phyloP scores from a whole-genome alignment of 2,888 invertebrate species.

The Latrodectus hesperus region DNA sequence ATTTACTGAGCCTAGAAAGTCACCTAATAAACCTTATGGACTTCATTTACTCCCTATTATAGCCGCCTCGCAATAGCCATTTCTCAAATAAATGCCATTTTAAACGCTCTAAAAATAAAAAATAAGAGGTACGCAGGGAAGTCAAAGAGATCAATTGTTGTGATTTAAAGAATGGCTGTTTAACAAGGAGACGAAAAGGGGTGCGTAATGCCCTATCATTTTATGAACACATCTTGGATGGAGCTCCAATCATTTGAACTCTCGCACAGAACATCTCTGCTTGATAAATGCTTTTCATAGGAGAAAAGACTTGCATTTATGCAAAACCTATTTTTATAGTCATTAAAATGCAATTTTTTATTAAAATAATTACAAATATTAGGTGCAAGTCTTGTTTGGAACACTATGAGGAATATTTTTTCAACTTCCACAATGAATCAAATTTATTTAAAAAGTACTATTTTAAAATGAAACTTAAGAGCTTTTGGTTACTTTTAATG shows the following conservation, averaged over 20 bases:
- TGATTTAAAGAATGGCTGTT: conserved; percentile 37
- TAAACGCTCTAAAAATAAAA: conserved; percentile 43
- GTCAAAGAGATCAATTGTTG: conserved; percentile 57
- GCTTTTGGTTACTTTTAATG: too few species aligned
- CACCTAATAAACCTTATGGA: conserved; percentile 66
- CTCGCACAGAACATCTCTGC: neutral
- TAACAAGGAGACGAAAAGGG: conserved; percentile 27
- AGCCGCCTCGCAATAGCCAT: conserved; percentile 24
- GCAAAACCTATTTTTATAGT: too few species aligned
- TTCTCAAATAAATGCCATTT: conserved; percentile 66
- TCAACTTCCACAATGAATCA: too few species aligned
- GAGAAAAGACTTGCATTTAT: too few species aligned
- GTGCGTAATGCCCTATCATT: conserved; percentile 26
- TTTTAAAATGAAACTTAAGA: too few species aligned
- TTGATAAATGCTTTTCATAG: too few species aligned
- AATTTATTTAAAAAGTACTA: too few species aligned
- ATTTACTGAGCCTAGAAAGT: conserved; percentile 43
- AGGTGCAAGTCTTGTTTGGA: too few species aligned
- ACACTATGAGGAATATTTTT: too few species aligned
- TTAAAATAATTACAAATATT: too few species aligned
- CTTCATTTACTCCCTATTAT: conserved; percentile 66
- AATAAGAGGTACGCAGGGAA: conserved; percentile 27
- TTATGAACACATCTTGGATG: conserved; percentile 7
- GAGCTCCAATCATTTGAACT: conserved; percentile 18
- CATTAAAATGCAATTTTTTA: too few species aligned